These are phyloP conservation scores for Epinephelus malabaricus DNA, from an alignment of 2,797 vertebrate genomes.

Conservation along the genomic window DNA sequence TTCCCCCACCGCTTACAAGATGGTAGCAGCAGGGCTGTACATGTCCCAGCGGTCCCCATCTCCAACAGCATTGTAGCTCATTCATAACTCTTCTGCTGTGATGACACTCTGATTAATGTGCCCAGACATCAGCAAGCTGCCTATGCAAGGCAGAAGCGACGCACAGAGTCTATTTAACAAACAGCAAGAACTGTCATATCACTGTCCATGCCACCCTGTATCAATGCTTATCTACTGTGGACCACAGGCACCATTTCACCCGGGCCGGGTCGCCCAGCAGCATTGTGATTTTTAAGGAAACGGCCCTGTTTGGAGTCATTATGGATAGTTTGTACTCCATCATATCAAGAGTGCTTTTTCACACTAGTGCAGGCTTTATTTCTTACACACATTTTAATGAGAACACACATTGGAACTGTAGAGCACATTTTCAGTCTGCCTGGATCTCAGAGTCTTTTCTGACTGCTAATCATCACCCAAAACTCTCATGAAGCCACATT, in stretches of 20 bases:
- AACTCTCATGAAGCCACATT: constrained; percentile 49
- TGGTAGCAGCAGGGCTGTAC: constrained; percentile 47
- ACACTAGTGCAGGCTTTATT: constrained; percentile 22
- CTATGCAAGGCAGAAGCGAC: constrained; percentile 41
- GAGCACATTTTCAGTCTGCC: constrained; percentile 52
- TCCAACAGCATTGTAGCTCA: constrained; percentile 50
- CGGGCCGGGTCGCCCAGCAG: not conserved
- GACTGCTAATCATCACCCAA: constrained; percentile 52
- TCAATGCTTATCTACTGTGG: constrained; percentile 32
- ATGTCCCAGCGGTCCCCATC: constrained; percentile 52
- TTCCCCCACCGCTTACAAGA: constrained; percentile 42
- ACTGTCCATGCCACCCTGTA: constrained; percentile 46
- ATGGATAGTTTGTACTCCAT: constrained; percentile 36
- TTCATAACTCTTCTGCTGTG: constrained; percentile 64
- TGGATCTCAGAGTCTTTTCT: constrained; percentile 58
- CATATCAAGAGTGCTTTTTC: constrained; percentile 23
- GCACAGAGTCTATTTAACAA: constrained; percentile 60
- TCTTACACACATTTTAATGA: constrained; percentile 56
- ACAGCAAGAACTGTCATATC: constrained; percentile 57
- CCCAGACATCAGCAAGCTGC: constrained; percentile 54
- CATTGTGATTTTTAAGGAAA: constrained; percentile 39
- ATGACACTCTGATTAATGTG: constrained; percentile 71
- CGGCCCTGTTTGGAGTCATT: constrained; percentile 34
- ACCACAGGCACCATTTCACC: constrained; percentile 29
- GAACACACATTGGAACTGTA: constrained; percentile 47